Base-by-base conservation (phyloP, 23 tunicate species). In the Halocynthia roretzi region DNA sequence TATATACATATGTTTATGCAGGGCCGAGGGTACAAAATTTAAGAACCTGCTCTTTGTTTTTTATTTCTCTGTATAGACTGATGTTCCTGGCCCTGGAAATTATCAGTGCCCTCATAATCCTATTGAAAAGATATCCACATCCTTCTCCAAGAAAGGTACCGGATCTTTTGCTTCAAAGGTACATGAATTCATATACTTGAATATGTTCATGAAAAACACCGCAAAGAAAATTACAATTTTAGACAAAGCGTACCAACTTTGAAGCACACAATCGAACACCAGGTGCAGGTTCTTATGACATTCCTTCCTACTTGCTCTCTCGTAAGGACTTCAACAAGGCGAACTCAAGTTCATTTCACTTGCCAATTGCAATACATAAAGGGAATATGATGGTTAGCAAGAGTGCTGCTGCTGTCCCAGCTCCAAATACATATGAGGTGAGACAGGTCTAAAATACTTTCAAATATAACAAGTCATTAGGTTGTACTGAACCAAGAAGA, bases 91-190 rank as follows among this genome's bases (percentile, higher is more conserved):
- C 8, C 98, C 98, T 53, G 98, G 98, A 5, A 86, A 83, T 67
- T 92, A 92, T 55, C 84, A 82, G 57, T 81, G 76, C 71, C 51
- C 63, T 48, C 96, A 84, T 53, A 67, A 75, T 17, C 90, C 77
- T 7, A 77, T 91, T 22, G 97, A 91, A 81, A 91, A 85, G 68
- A 75, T 67, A 10, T 92, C 98, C 6, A 86, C 98, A 12, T 92
- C 98, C 10, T 92, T 82, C 74, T 92, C 98, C 0, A 86, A 82
- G 71, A 92, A 79, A 83, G 98, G 98, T 22, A 92, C 98, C 54
- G 98, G 98, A 71, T 77, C 93, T 48, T 86, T 92, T 83, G 98
- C 98, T 11, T 92, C 98, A 50, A 86, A 83, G 50, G 98, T 92
- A 70, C 61, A 60, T 50, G 61, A 14, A 72, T 72, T 2, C 17